Conservation (phyloP, 2,888 invertebrate genomes). For the Ormyrus rosae region DNA sequence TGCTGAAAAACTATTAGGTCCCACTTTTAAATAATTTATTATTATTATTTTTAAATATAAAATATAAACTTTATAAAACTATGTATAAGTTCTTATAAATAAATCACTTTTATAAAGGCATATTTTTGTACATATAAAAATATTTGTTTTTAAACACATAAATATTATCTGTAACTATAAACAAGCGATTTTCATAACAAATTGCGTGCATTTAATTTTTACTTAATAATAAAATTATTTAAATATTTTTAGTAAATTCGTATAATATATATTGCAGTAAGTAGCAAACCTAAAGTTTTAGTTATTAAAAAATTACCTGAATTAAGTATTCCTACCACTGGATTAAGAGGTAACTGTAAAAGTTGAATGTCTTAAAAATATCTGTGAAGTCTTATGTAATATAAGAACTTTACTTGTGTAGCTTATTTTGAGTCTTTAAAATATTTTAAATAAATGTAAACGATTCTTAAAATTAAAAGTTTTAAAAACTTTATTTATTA, state of each 20-base stretch:
- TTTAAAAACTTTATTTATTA: too few species aligned
- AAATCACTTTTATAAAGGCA: constrained; percentile 4
- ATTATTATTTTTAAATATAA: not conserved
- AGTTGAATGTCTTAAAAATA: not conserved
- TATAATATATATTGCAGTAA: constrained; percentile 14
- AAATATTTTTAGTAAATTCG: constrained; percentile 10
- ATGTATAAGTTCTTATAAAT: constrained; percentile 4
- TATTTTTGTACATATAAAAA: constrained; percentile 40
- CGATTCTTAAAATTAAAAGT: too few species aligned
- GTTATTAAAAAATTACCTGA: constrained; percentile 26
- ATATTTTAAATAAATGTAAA: not conserved
- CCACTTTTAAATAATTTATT: not conserved
- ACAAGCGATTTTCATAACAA: constrained; percentile 25
- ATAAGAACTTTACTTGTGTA: too few species aligned
- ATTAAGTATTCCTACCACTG: constrained; percentile 49
- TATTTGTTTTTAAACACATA: constrained; percentile 43
- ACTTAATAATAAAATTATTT: not conserved
- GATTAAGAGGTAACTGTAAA: constrained; percentile 55
- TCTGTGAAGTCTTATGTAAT: too few species aligned
- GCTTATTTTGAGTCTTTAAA: too few species aligned
- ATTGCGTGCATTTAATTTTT: not conserved
- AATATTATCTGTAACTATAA: constrained; percentile 39
- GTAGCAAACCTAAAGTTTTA: constrained; percentile 36
- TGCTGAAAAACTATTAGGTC: constrained; percentile 15
- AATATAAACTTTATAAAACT: constrained; percentile 9